These are phyloP conservation scores for Ormyrus rosae DNA, from an alignment of 2,888 invertebrate species.

Conservation along the genomic window DNA sequence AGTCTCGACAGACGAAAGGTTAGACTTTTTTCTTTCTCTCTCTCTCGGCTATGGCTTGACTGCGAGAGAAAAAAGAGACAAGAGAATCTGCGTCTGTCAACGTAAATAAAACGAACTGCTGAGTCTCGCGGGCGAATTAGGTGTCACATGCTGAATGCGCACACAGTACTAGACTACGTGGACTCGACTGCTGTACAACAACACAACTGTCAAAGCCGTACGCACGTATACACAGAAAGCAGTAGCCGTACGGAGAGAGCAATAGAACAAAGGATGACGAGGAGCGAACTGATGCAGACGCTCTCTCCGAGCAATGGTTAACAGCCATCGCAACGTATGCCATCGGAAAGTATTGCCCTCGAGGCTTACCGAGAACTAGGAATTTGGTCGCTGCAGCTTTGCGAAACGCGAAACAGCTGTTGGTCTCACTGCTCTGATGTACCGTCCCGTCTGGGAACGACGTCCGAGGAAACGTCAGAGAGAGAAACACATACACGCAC, in stretches of 20 bases:
- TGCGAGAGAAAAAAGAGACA: constrained; percentile 11
- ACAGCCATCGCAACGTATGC: no score
- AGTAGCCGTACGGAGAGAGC: constrained; percentile 3
- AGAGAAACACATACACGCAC: neutral
- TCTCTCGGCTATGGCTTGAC: neutral
- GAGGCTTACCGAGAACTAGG: no score
- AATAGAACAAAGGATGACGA: neutral
- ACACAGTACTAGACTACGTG: constrained; percentile 1
- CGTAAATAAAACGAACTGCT: constrained; percentile 26
- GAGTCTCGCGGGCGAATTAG: constrained; percentile 1
- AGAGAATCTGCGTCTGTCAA: constrained; percentile 23
- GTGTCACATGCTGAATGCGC: constrained; percentile 7
- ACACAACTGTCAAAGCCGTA: neutral
- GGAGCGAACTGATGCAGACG: no score
- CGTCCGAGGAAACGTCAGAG: constrained; percentile 32
- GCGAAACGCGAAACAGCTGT: constrained; percentile 51
- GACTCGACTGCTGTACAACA: no score
- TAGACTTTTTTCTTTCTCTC: no score
- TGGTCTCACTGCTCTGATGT: constrained; percentile 12
- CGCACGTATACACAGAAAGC: neutral
- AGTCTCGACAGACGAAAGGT: neutral
- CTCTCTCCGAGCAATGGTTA: no score
- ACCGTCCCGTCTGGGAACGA: neutral
- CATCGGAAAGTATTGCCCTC: no score
- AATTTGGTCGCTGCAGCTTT: no score